Percentiles rank a stretch among this genome's conserved stretches.
Evolutionary conservation across 2,113 vertebrate species (phyloP).

Genomic region (Oryctolagus cuniculus): DNA sequence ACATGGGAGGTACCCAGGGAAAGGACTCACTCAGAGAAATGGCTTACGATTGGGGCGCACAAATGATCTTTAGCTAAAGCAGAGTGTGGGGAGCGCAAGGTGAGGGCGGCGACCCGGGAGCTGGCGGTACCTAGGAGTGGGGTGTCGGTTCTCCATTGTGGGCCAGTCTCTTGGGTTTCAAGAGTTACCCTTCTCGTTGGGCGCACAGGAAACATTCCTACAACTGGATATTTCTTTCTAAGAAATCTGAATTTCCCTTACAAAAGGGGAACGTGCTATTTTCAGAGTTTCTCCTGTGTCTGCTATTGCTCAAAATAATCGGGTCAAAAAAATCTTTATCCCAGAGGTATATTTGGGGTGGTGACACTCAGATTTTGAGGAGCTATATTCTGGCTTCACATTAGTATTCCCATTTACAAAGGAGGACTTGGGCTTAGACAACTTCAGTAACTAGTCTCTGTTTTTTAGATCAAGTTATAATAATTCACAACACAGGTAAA

Average conservation of each 20-base stretch:
- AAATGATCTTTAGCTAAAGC: not conserved
- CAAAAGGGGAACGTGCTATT: not conserved
- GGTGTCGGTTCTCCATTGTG: not conserved
- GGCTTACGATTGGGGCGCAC: not conserved
- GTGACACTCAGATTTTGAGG: not conserved
- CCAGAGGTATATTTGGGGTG: not conserved
- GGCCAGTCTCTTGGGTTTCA: not conserved
- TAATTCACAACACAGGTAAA: not conserved
- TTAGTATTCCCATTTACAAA: not conserved
- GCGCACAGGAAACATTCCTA: not conserved
- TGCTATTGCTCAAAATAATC: not conserved
- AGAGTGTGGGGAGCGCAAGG: not conserved
- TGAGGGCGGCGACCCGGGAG: not conserved
- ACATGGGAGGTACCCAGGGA: not conserved
- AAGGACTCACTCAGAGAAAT: not conserved
- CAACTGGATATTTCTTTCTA: not conserved
- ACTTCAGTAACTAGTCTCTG: not conserved
- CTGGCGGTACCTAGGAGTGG: not conserved
- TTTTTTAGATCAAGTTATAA: not conserved
- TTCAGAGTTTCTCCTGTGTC: not conserved
- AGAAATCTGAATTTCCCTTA: not conserved
- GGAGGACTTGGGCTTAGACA: not conserved
- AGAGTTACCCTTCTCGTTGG: not conserved
- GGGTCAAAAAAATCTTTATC: not conserved
- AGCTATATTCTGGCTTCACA: not conserved